Conservation (phyloP, 2,888 invertebrate genomes). For the Drosophila atroscutellata region DNA sequence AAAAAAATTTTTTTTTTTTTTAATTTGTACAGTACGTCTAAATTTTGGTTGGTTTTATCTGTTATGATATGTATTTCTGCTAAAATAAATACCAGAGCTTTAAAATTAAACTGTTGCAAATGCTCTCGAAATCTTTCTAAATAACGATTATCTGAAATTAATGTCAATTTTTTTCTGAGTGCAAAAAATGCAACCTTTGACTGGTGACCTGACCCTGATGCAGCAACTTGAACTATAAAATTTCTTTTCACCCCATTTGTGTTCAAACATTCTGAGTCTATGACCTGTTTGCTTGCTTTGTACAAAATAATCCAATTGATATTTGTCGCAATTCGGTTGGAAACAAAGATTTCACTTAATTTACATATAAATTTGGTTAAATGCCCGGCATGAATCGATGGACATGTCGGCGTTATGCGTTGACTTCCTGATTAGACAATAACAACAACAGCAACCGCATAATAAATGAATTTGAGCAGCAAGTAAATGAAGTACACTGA, state of each 20-base stretch:
- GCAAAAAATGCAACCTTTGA: constrained; percentile 2
- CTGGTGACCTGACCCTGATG: constrained; percentile 11
- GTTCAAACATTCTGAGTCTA: constrained; percentile 29
- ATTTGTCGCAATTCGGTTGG: constrained; percentile 15
- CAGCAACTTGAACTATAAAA: constrained; percentile 17
- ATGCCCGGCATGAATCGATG: constrained; percentile 37
- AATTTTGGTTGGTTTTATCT: not conserved
- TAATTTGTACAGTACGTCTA: not conserved
- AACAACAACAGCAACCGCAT: constrained; percentile 9
- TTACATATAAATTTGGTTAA: constrained; percentile 60
- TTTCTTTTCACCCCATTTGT: not conserved
- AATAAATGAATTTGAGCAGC: constrained; percentile 23
- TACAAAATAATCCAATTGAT: not conserved
- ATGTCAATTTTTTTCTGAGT: not conserved
- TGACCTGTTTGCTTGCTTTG: not conserved
- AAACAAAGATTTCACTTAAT: constrained; percentile 48
- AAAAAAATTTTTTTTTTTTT: not conserved
- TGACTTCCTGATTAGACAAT: constrained; percentile 34
- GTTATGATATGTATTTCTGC: not conserved
- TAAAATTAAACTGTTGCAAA: no score
- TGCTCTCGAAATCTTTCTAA: no score
- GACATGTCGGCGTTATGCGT: constrained; percentile 25
- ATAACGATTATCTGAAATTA: not conserved
- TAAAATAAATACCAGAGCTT: not conserved
- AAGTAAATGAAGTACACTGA: constrained; percentile 20